Evolutionary conservation across 2,888 invertebrate genomes (phyloP).

Genomic region (Myathropa florea): DNA sequence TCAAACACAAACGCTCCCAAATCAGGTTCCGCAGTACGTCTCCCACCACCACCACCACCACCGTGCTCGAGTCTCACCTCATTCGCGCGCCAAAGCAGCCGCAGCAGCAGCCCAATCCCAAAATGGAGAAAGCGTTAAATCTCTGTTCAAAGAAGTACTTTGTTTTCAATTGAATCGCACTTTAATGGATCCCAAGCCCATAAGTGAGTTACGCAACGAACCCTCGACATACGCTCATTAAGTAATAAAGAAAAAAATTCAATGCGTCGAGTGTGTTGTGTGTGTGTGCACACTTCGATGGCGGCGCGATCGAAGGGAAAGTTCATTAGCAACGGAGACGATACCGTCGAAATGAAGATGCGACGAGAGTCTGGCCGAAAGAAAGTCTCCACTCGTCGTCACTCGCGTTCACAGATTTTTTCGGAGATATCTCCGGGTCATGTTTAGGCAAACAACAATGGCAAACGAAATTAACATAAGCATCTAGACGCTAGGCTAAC

Average conservation of each 20-base stretch:
- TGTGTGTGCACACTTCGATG: conserved; percentile 4
- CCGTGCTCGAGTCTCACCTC: not conserved
- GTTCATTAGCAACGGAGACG: conserved; percentile 31
- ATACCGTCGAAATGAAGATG: not conserved
- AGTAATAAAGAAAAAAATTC: conserved; percentile 15
- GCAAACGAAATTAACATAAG: conserved; percentile 30
- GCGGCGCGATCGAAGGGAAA: conserved; percentile 45
- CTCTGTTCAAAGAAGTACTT: not conserved
- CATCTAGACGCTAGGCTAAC: not conserved
- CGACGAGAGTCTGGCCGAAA: conserved; percentile 19
- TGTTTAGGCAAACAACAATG: conserved; percentile 22
- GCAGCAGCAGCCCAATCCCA: not conserved
- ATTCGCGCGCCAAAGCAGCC: not conserved
- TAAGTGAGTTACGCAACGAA: conserved; percentile 37
- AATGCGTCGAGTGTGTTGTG: not conserved
- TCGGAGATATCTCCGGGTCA: conserved; percentile 21
- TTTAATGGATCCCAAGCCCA: conserved; percentile 3
- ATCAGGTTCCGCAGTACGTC: conserved; percentile 4
- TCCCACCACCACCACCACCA: not conserved
- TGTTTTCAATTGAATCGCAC: conserved; percentile 29
- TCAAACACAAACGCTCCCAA: not conserved
- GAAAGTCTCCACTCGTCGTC: conserved; percentile 22
- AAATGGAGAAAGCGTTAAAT: conserved; percentile 51
- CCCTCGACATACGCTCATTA: conserved; percentile 28
- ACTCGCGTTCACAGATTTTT: conserved; percentile 22